Conservation (phyloP, 1,140 invertebrate genomes). For the Pseudomyrmex flavicornis region DNA sequence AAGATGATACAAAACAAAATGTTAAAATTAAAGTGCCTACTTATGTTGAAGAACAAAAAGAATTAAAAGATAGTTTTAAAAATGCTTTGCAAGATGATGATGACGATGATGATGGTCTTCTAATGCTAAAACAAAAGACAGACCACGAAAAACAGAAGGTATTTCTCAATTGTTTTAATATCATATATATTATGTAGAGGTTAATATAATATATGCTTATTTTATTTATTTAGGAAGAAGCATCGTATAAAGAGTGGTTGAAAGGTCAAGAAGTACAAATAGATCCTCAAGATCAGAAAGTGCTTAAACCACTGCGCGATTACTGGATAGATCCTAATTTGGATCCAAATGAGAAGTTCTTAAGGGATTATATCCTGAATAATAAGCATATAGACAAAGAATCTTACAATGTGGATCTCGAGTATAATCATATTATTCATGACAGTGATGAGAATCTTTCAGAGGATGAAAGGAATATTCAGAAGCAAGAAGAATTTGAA, state of each 20-base stretch:
- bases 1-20: constrained; percentile 69
- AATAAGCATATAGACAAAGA: constrained; percentile 90
- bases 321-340: constrained; percentile 94
- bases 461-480: constrained; percentile 92
- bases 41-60: constrained; percentile 90
- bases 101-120: constrained; percentile 86
- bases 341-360: constrained; percentile 93
- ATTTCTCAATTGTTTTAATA: constrained; percentile 33
- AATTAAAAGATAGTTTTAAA: constrained; percentile 89
- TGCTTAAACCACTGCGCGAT: constrained; percentile 91
- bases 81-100: constrained; percentile 85
- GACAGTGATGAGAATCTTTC: constrained; percentile 90
- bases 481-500: constrained; percentile 96
- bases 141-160: constrained; percentile 86
- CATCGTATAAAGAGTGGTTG: constrained; percentile 93
- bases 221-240: constrained; percentile 84
- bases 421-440: constrained; percentile 90
- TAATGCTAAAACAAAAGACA: constrained; percentile 87
- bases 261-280: constrained; percentile 90
- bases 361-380: constrained; percentile 97
- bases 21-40: constrained; percentile 79
- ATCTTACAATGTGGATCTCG: constrained; percentile 87
- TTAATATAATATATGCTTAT: neutral
- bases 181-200: neutral
- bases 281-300: constrained; percentile 87